Percentiles rank a stretch among this genome's conserved stretches.
These are phyloP conservation scores for Nyctibius grandis DNA, from an alignment of 2,797 vertebrate species.

Conservation along the genomic window DNA sequence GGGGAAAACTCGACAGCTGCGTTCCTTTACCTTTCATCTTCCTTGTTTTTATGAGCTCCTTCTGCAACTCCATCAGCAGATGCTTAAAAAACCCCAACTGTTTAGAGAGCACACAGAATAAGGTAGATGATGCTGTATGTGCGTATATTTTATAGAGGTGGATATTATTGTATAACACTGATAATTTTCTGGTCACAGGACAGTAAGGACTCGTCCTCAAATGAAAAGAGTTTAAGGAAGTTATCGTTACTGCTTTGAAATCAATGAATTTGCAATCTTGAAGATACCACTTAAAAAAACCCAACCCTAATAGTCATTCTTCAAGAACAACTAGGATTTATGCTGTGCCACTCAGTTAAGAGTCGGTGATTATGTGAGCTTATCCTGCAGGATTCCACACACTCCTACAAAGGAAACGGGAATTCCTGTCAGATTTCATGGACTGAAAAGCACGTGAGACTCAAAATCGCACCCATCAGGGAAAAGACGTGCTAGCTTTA, in stretches of 20 bases:
- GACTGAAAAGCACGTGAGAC: background rate
- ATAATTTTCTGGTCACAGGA: background rate
- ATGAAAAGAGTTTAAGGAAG: background rate
- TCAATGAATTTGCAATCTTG: background rate
- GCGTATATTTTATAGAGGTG: background rate
- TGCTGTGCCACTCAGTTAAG: background rate
- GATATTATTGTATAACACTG: background rate
- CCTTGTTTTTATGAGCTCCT: background rate
- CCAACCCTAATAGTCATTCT: background rate
- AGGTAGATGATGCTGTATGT: background rate
- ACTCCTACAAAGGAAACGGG: background rate
- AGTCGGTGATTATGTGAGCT: background rate
- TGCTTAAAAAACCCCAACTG: background rate
- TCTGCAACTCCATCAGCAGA: background rate
- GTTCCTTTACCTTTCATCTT: conserved; percentile 1
- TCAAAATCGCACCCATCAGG: background rate
- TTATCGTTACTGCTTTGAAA: background rate
- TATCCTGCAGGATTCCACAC: background rate
- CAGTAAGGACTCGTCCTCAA: background rate
- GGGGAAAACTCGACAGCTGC: background rate
- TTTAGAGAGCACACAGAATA: background rate
- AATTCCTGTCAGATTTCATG: background rate
- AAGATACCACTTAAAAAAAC: background rate
- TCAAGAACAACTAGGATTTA: background rate
- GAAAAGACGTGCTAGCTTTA: background rate